These are phyloP conservation scores for Biston stratarius DNA, from an alignment of 2,888 invertebrate genomes.

Conservation along the genomic window DNA sequence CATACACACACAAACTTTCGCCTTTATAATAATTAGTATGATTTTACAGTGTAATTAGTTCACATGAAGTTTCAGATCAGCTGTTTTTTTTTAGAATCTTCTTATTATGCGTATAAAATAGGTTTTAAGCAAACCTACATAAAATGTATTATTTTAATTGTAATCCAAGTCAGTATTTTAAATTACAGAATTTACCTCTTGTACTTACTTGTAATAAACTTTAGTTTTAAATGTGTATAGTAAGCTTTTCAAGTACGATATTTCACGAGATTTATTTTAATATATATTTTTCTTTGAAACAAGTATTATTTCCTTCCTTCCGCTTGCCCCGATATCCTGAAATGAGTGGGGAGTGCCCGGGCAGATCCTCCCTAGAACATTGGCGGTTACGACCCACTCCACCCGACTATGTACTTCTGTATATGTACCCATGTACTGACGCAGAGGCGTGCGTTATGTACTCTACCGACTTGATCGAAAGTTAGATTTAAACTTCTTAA, in stretches of 20 bases:
- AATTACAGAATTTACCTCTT: neutral
- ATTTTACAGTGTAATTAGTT: no score
- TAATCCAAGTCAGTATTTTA: no score
- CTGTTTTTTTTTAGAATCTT: no score
- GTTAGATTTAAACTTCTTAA: neutral
- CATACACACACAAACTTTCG: no score
- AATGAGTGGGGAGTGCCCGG: conserved; percentile 42
- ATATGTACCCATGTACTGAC: conserved; percentile 11
- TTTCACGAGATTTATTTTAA: neutral
- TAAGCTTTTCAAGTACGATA: neutral
- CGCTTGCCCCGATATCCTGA: conserved; percentile 35
- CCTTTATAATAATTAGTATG: no score
- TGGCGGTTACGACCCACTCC: conserved; percentile 35
- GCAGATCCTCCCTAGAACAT: conserved; percentile 26
- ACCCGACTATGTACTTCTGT: conserved; percentile 19
- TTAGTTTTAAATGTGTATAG: no score
- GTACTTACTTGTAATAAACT: neutral
- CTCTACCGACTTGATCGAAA: neutral
- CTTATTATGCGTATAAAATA: no score
- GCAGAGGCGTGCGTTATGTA: conserved; percentile 10
- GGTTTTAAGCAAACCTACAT: no score
- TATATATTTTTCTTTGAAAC: neutral
- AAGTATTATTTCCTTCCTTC: conserved; percentile 17
- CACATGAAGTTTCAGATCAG: no score
- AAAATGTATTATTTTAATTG: neutral